phyloP scores from a whole-genome alignment of 2,888 invertebrate species.

The Crossocerus cetratus region DNA sequence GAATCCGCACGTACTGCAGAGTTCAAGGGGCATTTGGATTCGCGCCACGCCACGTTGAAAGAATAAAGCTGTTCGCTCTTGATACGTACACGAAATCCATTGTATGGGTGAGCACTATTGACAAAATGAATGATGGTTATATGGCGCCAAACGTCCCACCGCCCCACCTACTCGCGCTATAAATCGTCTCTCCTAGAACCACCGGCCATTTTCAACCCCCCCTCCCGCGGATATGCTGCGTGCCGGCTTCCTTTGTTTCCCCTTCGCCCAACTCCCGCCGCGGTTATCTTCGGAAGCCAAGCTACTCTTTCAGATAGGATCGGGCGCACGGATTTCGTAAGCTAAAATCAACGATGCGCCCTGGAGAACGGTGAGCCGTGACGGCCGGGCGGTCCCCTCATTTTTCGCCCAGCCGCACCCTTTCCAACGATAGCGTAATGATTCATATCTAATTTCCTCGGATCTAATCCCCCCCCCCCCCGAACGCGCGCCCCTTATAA shows the following conservation, averaged over 20 bases:
- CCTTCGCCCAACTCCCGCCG: conserved; percentile 10
- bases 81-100: conserved; percentile 65
- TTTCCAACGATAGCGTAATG: neutral
- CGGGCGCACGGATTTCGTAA: conserved; percentile 32
- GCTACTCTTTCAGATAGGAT: conserved; percentile 43
- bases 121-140: conserved; percentile 73
- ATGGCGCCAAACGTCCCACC: conserved; percentile 65
- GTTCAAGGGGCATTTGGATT: conserved; percentile 61
- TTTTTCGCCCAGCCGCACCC: neutral
- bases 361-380: neutral
- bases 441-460: too few relatives aligned
- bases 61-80: conserved; percentile 70
- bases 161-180: conserved; percentile 61
- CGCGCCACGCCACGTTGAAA: conserved; percentile 64
- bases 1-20: conserved; percentile 43
- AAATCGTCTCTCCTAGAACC: conserved; percentile 66
- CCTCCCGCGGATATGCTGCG: conserved; percentile 50
- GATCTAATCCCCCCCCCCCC: too few relatives aligned
- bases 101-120: conserved; percentile 69
- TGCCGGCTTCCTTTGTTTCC: conserved; percentile 27
- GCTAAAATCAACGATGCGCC: conserved; percentile 16
- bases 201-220: conserved; percentile 49
- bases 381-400: neutral
- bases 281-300: conserved; percentile 35
- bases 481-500: too few relatives aligned